phyloP scores from a whole-genome alignment of 2,113 vertebrate species.

The Chascanopsetta lugubris region DNA sequence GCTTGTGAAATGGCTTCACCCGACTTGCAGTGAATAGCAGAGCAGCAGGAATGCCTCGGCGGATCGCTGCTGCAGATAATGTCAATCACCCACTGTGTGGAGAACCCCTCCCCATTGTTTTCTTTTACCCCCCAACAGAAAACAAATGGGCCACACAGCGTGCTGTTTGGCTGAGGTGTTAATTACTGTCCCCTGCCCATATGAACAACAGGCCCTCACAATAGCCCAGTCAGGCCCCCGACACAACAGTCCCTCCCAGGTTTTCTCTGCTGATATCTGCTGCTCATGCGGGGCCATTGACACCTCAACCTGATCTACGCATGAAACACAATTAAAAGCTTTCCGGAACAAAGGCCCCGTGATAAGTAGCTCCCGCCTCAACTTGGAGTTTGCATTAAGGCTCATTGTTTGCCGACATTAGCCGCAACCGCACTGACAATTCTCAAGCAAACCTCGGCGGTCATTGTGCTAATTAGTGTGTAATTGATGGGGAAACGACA shows the following conservation, averaged over 20 bases:
- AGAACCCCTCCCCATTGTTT: slow-evolving; percentile 77
- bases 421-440: slow-evolving; percentile 80
- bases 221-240: slow-evolving; percentile 67
- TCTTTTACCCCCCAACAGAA: slow-evolving; percentile 80
- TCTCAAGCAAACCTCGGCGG: slow-evolving; percentile 79
- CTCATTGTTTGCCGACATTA: slow-evolving; percentile 78
- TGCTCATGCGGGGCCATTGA: slow-evolving; percentile 76
- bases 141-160: slow-evolving; percentile 84
- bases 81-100: slow-evolving; percentile 80
- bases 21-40: slow-evolving; percentile 52
- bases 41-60: slow-evolving; percentile 71
- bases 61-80: slow-evolving; percentile 79
- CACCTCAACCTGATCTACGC: slow-evolving; percentile 78
- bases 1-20: slow-evolving; percentile 56
- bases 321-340: slow-evolving; percentile 75
- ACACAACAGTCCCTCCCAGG: slow-evolving; percentile 63
- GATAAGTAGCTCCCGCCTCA: slow-evolving; percentile 66
- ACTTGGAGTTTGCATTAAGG: slow-evolving; percentile 69
- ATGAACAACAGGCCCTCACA: slow-evolving; percentile 78
- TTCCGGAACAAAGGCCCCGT: slow-evolving; percentile 59
- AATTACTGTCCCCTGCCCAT: slow-evolving; percentile 78
- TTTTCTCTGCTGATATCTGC: slow-evolving; percentile 75
- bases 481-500: slow-evolving; percentile 80
- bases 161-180: slow-evolving; percentile 81
- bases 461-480: slow-evolving; percentile 81